Percentiles rank a stretch among this genome's conserved stretches.
Evolutionary conservation across 2,797 vertebrate species (phyloP).

Genomic region (Odontamblyopus lacepedii): DNA sequence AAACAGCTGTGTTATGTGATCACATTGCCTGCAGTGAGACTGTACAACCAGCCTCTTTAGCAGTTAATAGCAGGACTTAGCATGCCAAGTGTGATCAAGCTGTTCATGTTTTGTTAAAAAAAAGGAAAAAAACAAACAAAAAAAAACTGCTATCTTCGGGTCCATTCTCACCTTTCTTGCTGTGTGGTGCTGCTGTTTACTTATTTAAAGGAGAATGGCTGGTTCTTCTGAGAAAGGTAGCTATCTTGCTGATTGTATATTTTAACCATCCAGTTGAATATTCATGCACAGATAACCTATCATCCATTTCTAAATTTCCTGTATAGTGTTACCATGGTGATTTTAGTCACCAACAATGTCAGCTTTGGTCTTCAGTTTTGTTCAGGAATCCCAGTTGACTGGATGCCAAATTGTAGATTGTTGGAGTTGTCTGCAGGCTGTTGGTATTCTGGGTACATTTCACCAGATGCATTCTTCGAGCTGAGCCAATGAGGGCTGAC

Average conservation of each 20-base stretch:
- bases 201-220: constrained; percentile 52
- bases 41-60: not conserved
- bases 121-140: constrained; percentile 25
- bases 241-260: constrained; percentile 6
- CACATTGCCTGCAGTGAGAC: constrained; percentile 5
- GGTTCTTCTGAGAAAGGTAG: constrained; percentile 26
- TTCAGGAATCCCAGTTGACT: constrained; percentile 21
- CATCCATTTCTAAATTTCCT: constrained; percentile 2
- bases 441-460: not conserved
- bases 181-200: constrained; percentile 33
- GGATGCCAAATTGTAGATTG: constrained; percentile 13
- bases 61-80: constrained; percentile 10
- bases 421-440: constrained; percentile 8
- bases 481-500: not conserved
- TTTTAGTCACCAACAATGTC: constrained; percentile 25
- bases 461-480: not conserved
- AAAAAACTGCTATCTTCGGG: constrained; percentile 19
- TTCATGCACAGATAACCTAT: not conserved
- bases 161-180: constrained; percentile 20
- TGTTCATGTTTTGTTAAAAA: constrained; percentile 44
- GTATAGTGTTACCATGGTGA: constrained; percentile 29
- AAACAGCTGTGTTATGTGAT: constrained; percentile 12
- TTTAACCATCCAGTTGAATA: not conserved
- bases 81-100: constrained; percentile 18
- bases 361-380: constrained; percentile 16